Conservation (phyloP, 1,140 invertebrate genomes). For the Cotesia chilonis region DNA sequence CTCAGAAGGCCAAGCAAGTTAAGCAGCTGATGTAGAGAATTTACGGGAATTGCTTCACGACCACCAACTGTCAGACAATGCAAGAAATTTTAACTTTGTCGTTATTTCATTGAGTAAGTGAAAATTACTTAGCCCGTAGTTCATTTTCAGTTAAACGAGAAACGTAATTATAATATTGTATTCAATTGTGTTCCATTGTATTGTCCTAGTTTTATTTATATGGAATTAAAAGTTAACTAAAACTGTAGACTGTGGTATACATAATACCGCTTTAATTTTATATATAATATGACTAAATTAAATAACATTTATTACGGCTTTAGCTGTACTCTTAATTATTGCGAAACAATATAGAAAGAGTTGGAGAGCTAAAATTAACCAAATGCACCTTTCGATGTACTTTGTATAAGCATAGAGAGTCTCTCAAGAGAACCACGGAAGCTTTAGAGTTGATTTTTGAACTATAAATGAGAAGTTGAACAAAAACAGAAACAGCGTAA, state of each 20-base stretch:
- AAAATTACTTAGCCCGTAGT: background rate
- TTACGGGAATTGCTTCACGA: background rate
- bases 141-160: too few species aligned
- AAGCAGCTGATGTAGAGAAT: constrained; percentile 47
- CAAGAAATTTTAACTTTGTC: constrained; percentile 33
- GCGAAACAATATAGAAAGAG: constrained; percentile 7
- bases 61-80: constrained; percentile 30
- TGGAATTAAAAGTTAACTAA: too few species aligned
- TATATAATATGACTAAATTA: background rate
- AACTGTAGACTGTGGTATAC: too few species aligned
- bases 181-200: background rate
- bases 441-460: background rate
- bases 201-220: too few species aligned
- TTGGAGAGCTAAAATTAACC: constrained; percentile 19
- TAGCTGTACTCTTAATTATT: constrained; percentile 21
- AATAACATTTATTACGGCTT: constrained; percentile 1
- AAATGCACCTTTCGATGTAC: background rate
- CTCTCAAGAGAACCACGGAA: background rate
- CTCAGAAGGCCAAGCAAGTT: constrained; percentile 41
- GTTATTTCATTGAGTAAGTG: constrained; percentile 7
- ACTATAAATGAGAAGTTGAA: too few species aligned
- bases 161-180: too few species aligned
- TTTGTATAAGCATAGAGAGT: background rate
- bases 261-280: too few species aligned
- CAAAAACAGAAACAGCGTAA: background rate